Percentiles rank a stretch among this genome's conserved stretches.
These are phyloP conservation scores for Falcunculus frontatus DNA, from an alignment of 2,113 vertebrate genomes.

Conservation along the genomic window DNA sequence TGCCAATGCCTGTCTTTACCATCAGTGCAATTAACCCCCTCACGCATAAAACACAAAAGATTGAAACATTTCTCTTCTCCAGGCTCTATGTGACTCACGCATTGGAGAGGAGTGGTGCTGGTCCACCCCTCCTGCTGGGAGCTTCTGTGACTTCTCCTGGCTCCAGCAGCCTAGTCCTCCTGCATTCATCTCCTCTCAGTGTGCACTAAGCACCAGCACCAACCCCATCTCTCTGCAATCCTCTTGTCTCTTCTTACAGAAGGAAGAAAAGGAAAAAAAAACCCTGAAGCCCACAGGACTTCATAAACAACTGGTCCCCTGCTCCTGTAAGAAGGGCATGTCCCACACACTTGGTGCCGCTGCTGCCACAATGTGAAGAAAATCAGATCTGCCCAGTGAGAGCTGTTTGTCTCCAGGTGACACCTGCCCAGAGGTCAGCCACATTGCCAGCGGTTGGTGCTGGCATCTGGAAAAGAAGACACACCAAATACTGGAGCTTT, in stretches of 20 bases:
- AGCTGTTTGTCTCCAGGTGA: neutral
- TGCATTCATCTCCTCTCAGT: neutral
- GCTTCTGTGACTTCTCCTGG: neutral
- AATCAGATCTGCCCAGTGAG: neutral
- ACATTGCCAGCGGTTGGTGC: neutral
- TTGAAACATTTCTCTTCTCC: neutral
- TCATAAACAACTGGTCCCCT: neutral
- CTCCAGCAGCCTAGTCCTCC: neutral
- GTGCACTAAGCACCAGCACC: rapidly evolving
- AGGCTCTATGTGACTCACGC: neutral
- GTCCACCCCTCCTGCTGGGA: neutral
- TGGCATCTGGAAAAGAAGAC: constrained; percentile 10
- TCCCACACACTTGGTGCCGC: neutral
- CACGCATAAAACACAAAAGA: neutral
- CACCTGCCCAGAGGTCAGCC: neutral
- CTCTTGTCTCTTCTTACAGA: neutral
- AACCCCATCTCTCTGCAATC: neutral
- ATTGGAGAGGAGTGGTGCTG: neutral
- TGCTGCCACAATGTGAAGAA: neutral
- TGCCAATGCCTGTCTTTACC: neutral
- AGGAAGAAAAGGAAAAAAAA: neutral
- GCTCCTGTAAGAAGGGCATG: neutral
- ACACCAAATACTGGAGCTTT: neutral
- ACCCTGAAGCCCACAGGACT: neutral
- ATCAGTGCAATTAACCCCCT: neutral